Base-by-base conservation (phyloP, 2,113 vertebrate genomes). In the Sardina pilchardus region DNA sequence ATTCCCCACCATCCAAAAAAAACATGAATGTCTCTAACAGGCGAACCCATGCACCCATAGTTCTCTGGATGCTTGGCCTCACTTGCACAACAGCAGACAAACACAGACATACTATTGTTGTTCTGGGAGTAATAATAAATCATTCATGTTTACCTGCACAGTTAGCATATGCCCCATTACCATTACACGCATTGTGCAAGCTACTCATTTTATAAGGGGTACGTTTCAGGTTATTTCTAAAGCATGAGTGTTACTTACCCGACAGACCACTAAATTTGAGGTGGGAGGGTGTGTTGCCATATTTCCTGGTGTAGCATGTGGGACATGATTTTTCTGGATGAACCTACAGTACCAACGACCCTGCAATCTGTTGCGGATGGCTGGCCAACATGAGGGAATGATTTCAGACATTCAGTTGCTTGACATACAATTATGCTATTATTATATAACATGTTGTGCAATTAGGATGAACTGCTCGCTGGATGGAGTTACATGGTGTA, bases 71-170 rank as follows among this genome's bases (percentile, higher is more conserved):
- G 3, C 71, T 78, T 3, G 10, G 30, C n/a, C 30, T 30, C n/a
- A 34, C 63, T 71, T 36, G 14, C 71, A 34, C 30, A 36, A 34
- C 71, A 36, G 71, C 71, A 78, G 26, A 78, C 71, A 36, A 78
- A 78, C 71, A 78, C 71, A 78, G 71, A 78, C 12, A 16, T 16
- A 34, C 71, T 78, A 78, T 78, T 36, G 71, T 78, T 78, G 71
- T 78, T 34, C 71, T 78, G 71, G 30, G 30, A 36, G 2, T 34
- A 78, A 36, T 36, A 19, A 36, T 78, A 78, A 78, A 78, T 78
- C 71, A 78, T 78, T 78, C 71, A 78, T 78, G 71, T 78, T 78
- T 78, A 36, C 71, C 14, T 34, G 71, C 26, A 71, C 63, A 78
- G 26, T 78, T 34, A 34, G 36, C 71, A 78, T 78, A 78, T 78